A percentile compares a stretch with the other conserved stretches of the same genome.
Evolutionary conservation across 1,140 invertebrate species (phyloP).

Genomic region (Plectrocnemia conspersa): DNA sequence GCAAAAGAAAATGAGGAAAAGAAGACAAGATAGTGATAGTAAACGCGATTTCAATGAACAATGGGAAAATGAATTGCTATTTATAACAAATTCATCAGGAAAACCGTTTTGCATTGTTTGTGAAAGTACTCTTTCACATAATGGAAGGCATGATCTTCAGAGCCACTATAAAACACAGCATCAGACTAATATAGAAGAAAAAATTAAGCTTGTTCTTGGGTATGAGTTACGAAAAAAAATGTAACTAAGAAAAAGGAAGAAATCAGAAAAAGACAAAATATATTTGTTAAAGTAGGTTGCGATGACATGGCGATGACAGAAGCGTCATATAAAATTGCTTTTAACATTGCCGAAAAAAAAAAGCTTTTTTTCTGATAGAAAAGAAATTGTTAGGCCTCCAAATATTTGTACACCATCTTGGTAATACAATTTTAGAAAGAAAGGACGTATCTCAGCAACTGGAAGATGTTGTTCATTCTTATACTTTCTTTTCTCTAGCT

Average conservation of each 20-base stretch:
- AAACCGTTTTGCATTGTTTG: too few relatives aligned
- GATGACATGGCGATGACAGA: neutral
- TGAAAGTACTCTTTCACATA: too few relatives aligned
- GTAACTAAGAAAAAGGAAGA: slow-evolving; percentile 11
- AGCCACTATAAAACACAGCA: slow-evolving; percentile 10
- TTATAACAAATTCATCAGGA: neutral
- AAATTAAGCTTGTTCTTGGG: slow-evolving; percentile 2
- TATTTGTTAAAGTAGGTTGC: slow-evolving; percentile 13
- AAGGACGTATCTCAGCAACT: slow-evolving; percentile 15
- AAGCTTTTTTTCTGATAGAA: slow-evolving; percentile 7
- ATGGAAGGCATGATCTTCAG: slow-evolving; percentile 8
- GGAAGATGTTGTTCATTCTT: slow-evolving; percentile 11
- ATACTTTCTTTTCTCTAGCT: slow-evolving; percentile 17
- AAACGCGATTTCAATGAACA: slow-evolving; percentile 1
- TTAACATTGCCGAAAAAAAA: slow-evolving; percentile 10
- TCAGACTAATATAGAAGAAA: slow-evolving; percentile 11
- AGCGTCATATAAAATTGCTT: too few relatives aligned
- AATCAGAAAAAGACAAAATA: slow-evolving; percentile 13
- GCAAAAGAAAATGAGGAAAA: slow-evolving; percentile 5
- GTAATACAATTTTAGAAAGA: slow-evolving; percentile 4
- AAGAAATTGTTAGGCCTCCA: slow-evolving; percentile 18
- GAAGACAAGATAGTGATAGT: neutral
- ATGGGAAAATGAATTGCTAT: neutral
- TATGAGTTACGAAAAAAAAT: slow-evolving; percentile 12
- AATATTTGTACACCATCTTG: slow-evolving; percentile 16